Conservation (phyloP, 2,113 vertebrate species). For the Protobothrops flavoviridis region DNA sequence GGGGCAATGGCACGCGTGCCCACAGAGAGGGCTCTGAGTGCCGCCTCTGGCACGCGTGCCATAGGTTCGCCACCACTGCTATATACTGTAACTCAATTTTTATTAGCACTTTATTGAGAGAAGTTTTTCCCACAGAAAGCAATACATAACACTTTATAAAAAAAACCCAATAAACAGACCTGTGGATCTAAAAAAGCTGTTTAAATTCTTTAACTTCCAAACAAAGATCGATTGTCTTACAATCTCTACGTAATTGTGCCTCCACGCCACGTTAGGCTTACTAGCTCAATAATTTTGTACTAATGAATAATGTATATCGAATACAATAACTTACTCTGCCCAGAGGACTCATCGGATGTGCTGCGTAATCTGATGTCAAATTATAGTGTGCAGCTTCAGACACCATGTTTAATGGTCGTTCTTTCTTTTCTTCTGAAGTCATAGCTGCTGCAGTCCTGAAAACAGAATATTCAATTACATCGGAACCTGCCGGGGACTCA, state of each 20-base stretch:
- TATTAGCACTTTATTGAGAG: background rate
- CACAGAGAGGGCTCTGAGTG: too few species aligned
- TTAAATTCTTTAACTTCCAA: conserved; percentile 7
- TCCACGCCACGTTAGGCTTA: background rate
- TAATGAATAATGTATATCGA: conserved; percentile 35
- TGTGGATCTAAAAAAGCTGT: background rate
- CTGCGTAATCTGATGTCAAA: conserved; percentile 78
- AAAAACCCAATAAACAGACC: background rate
- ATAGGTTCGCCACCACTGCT: too few species aligned
- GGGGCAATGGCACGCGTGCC: too few species aligned
- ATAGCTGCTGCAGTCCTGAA: conserved; percentile 83
- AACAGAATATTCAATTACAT: conserved; percentile 59
- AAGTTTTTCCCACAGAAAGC: background rate
- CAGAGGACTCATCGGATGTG: conserved; percentile 83
- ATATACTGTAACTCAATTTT: background rate
- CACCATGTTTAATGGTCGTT: conserved; percentile 84
- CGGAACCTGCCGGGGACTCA: conserved; percentile 31
- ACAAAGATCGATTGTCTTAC: background rate
- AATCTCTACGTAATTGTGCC: background rate
- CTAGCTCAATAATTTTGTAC: background rate
- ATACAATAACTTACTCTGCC: conserved; percentile 81
- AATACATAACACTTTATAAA: background rate
- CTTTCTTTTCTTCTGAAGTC: conserved; percentile 89
- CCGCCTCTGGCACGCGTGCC: too few species aligned
- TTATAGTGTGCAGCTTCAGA: conserved; percentile 91